These are phyloP conservation scores for Bombus pascuorum DNA, from an alignment of 1,140 invertebrate genomes.

Conservation along the genomic window DNA sequence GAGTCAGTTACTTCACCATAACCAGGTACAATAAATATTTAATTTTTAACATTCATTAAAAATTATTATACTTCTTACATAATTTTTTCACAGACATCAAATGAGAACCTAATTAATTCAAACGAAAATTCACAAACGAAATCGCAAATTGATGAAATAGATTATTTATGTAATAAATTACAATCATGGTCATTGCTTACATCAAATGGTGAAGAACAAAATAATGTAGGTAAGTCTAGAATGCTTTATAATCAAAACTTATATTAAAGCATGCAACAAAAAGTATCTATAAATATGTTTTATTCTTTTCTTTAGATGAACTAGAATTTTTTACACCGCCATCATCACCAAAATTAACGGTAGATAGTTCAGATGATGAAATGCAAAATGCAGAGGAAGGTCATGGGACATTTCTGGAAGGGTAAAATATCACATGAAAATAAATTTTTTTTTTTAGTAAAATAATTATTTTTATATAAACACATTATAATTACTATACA, in stretches of 20 bases:
- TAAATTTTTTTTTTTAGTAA: not conserved
- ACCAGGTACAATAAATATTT: slow-evolving; percentile 35
- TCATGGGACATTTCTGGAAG: slow-evolving; percentile 82
- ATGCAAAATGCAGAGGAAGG: slow-evolving; percentile 81
- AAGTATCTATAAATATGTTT: slow-evolving; percentile 1
- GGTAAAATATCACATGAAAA: slow-evolving; percentile 70
- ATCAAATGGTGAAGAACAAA: slow-evolving; percentile 32
- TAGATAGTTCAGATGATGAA: slow-evolving; percentile 74
- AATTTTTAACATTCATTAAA: slow-evolving; percentile 24
- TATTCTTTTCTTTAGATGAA: slow-evolving; percentile 50
- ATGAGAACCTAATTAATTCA: not conserved
- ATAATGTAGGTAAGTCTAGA: slow-evolving; percentile 55
- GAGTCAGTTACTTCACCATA: slow-evolving; percentile 48
- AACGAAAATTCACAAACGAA: slow-evolving; percentile 29
- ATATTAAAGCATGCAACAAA: not conserved
- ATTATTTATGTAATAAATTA: slow-evolving; percentile 57
- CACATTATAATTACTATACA: slow-evolving; percentile 24
- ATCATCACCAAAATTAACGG: slow-evolving; percentile 74
- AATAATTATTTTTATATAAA: not conserved
- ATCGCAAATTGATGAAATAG: slow-evolving; percentile 14
- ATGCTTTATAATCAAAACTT: slow-evolving; percentile 27
- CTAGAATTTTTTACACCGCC: slow-evolving; percentile 81
- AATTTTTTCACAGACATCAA: slow-evolving; percentile 45
- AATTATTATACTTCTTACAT: not conserved
- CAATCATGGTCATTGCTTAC: slow-evolving; percentile 37